Percentiles rank a stretch among this genome's conserved stretches.
phyloP scores from a whole-genome alignment of 1,140 invertebrate species.

The Aphelinus certus region DNA sequence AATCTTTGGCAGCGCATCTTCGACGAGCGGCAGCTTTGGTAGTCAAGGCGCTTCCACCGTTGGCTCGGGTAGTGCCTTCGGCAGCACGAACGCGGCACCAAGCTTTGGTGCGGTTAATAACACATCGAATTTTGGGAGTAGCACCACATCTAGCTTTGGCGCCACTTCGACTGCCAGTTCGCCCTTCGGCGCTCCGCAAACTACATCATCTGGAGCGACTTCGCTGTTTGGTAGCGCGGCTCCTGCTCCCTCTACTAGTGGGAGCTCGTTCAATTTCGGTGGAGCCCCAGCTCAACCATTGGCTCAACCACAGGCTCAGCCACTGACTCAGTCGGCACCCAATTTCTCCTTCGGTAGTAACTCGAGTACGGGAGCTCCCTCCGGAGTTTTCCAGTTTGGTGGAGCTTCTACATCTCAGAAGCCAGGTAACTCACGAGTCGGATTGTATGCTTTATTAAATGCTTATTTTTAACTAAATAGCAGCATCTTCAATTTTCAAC shows the following conservation, averaged over 20 bases:
- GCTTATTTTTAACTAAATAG: background rate
- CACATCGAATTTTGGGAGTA: background rate
- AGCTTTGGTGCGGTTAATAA: background rate
- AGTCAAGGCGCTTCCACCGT: background rate
- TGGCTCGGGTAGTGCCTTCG: background rate
- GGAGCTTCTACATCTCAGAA: constrained; percentile 43
- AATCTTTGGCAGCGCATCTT: constrained; percentile 25
- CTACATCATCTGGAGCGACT: background rate
- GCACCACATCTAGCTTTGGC: constrained; percentile 26
- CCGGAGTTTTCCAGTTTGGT: constrained; percentile 57
- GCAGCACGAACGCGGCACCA: too few relatives aligned
- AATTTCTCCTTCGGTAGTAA: constrained; percentile 45
- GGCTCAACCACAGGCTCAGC: constrained; percentile 27
- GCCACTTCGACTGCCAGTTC: constrained; percentile 3
- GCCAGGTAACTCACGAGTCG: constrained; percentile 43
- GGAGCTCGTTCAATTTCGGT: constrained; percentile 43
- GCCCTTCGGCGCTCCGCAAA: constrained; percentile 1
- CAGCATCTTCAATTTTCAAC: too few relatives aligned
- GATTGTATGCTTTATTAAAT: background rate
- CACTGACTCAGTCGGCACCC: constrained; percentile 16
- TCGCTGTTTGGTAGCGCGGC: constrained; percentile 4
- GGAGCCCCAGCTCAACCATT: constrained; percentile 16
- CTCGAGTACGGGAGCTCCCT: constrained; percentile 34
- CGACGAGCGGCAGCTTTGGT: background rate
- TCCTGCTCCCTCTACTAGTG: background rate